Conservation (phyloP, 2,113 vertebrate genomes). For the Caranx ignobilis region DNA sequence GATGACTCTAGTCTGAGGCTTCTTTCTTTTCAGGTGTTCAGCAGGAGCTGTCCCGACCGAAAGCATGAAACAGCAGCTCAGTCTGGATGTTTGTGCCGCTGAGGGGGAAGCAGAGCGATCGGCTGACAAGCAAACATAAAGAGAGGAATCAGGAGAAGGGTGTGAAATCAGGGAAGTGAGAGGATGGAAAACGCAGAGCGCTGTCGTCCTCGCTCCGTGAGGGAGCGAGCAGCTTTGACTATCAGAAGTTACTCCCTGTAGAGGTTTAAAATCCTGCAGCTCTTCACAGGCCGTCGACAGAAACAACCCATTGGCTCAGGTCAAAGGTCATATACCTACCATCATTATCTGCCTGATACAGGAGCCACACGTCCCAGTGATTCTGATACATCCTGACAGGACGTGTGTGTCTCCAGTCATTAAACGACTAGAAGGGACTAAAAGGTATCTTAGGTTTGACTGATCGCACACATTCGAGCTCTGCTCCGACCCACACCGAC, state of each 20-base stretch:
- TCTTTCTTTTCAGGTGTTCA: slow-evolving; percentile 22
- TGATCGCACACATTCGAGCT: too few species aligned
- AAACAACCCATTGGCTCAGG: not conserved
- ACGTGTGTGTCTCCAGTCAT: too few species aligned
- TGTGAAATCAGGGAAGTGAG: not conserved
- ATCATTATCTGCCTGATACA: too few species aligned
- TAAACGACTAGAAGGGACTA: too few species aligned
- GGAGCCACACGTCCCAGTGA: too few species aligned
- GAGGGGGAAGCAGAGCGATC: slow-evolving; percentile 28
- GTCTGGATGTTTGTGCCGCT: slow-evolving; percentile 1
- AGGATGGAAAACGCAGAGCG: slow-evolving; percentile 34
- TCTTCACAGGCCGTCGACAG: too few species aligned
- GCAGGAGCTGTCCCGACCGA: not conserved
- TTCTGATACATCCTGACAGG: too few species aligned
- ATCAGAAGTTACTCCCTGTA: too few species aligned
- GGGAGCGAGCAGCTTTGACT: not conserved
- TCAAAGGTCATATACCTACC: too few species aligned
- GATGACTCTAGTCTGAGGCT: slow-evolving; percentile 17
- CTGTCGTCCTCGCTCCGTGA: slow-evolving; percentile 65
- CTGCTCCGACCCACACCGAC: too few species aligned
- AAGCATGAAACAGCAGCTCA: slow-evolving; percentile 3
- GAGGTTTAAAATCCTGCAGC: too few species aligned
- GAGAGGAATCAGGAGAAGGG: not conserved
- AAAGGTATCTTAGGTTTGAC: too few species aligned
- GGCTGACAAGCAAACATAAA: slow-evolving; percentile 9